phyloP scores from a whole-genome alignment of 2,113 vertebrate species.

The Pollimyrus isidori region DNA sequence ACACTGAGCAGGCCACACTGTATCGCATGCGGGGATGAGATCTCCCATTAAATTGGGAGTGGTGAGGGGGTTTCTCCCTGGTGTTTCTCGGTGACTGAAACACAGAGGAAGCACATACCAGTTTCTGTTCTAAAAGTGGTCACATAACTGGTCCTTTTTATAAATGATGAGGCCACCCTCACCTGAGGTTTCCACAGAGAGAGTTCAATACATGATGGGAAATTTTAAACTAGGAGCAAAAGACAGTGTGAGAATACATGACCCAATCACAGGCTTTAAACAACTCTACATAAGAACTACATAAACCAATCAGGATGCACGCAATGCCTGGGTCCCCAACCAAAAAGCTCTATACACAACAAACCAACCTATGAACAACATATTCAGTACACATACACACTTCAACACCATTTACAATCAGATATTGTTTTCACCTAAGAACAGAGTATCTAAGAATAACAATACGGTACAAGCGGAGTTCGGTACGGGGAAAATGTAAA shows the following conservation, averaged over 20 bases:
- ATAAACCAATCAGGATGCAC: background rate
- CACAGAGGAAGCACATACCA: background rate
- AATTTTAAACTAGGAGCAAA: background rate
- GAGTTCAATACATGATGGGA: background rate
- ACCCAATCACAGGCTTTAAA: background rate
- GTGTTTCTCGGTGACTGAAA: background rate
- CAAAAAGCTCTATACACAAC: background rate
- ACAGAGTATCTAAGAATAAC: background rate
- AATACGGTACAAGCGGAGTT: background rate
- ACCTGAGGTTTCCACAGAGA: background rate
- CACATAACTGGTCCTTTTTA: background rate
- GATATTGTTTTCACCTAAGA: background rate
- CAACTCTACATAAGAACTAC: background rate
- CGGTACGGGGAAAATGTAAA: background rate
- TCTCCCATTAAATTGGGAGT: background rate
- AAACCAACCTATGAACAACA: background rate
- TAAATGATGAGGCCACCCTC: background rate
- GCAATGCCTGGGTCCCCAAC: background rate
- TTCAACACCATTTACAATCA: background rate
- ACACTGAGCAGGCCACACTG: background rate
- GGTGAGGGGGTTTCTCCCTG: background rate
- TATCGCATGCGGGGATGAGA: background rate
- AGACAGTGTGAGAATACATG: background rate
- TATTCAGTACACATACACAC: background rate
- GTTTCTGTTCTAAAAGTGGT: background rate